A percentile compares a stretch with the other conserved stretches of the same genome.
These are phyloP conservation scores for Hiodon tergisus DNA, from an alignment of 2,113 vertebrate genomes.

Conservation along the genomic window DNA sequence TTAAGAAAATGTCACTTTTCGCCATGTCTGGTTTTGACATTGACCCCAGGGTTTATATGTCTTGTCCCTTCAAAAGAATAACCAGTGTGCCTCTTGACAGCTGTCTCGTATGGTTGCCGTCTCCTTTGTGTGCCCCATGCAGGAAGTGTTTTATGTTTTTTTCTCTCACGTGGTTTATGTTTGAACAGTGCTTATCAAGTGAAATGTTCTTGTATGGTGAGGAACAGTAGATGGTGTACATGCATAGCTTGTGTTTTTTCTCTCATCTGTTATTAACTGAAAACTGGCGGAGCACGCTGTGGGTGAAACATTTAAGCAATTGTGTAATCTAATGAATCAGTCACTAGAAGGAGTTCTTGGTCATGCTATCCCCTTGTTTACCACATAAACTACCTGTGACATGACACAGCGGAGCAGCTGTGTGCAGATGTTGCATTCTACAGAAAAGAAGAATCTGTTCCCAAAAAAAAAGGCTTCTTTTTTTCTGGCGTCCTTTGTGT, in stretches of 20 bases:
- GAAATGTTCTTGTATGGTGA: slow-evolving; percentile 11
- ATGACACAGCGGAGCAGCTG: too few relatives aligned
- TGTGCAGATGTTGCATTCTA: too few relatives aligned
- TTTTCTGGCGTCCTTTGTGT: too few relatives aligned
- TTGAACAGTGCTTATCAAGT: slow-evolving; percentile 14
- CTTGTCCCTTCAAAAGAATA: background rate
- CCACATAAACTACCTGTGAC: background rate
- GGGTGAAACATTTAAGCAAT: background rate
- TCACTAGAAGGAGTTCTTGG: background rate
- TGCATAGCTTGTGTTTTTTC: background rate
- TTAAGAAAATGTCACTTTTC: background rate
- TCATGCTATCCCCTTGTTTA: background rate
- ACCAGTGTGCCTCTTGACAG: background rate
- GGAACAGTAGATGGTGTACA: background rate
- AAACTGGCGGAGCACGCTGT: slow-evolving; percentile 7
- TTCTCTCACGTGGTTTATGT: slow-evolving; percentile 21
- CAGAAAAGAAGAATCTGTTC: too few relatives aligned
- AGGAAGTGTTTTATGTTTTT: slow-evolving; percentile 9
- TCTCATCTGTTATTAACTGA: background rate
- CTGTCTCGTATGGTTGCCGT: background rate
- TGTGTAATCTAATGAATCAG: background rate
- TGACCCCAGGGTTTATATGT: background rate
- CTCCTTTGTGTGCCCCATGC: slow-evolving; percentile 5
- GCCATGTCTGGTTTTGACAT: background rate
- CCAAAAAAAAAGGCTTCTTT: too few relatives aligned